These are phyloP conservation scores for Julus scandinavius DNA, from an alignment of 2,888 invertebrate species.

Conservation along the genomic window DNA sequence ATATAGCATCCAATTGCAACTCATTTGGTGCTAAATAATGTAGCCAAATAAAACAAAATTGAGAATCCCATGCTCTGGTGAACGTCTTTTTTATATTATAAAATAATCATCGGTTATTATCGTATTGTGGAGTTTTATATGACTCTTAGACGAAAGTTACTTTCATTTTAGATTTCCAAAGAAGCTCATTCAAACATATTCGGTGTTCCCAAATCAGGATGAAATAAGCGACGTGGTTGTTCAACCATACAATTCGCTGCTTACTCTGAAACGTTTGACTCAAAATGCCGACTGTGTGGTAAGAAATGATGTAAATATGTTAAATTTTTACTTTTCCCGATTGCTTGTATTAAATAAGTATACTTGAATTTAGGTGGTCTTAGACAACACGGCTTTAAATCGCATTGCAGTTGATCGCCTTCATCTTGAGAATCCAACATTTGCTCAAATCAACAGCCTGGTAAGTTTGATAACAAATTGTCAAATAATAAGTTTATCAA, in stretches of 20 bases:
- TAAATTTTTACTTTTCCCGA: not conserved
- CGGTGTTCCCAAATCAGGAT: slow-evolving; percentile 98
- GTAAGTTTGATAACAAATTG: slow-evolving; percentile 65
- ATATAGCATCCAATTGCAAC: not conserved
- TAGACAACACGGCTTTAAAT: slow-evolving; percentile 98
- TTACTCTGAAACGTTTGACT: slow-evolving; percentile 92
- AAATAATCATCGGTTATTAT: too few species aligned
- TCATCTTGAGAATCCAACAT: slow-evolving; percentile 95
- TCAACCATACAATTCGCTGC: slow-evolving; percentile 94
- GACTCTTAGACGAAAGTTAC: not conserved
- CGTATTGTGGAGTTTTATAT: not conserved
- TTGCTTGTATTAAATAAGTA: not conserved
- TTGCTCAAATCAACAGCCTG: slow-evolving; percentile 95
- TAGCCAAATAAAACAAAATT: too few species aligned
- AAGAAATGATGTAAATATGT: slow-evolving; percentile 55
- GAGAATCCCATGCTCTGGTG: too few species aligned
- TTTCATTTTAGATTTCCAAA: slow-evolving; percentile 82
- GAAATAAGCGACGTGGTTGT: slow-evolving; percentile 97
- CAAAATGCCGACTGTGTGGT: slow-evolving; percentile 96
- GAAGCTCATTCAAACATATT: slow-evolving; percentile 97
- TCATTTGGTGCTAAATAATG: too few species aligned
- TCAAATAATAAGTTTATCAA: not conserved
- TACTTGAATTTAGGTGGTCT: slow-evolving; percentile 71
- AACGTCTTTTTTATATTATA: too few species aligned
- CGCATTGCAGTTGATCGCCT: slow-evolving; percentile 90